A percentile compares a stretch with the other conserved stretches of the same genome.
These are phyloP conservation scores for Antheraea pernyi DNA, from an alignment of 1,140 invertebrate species.

Conservation along the genomic window DNA sequence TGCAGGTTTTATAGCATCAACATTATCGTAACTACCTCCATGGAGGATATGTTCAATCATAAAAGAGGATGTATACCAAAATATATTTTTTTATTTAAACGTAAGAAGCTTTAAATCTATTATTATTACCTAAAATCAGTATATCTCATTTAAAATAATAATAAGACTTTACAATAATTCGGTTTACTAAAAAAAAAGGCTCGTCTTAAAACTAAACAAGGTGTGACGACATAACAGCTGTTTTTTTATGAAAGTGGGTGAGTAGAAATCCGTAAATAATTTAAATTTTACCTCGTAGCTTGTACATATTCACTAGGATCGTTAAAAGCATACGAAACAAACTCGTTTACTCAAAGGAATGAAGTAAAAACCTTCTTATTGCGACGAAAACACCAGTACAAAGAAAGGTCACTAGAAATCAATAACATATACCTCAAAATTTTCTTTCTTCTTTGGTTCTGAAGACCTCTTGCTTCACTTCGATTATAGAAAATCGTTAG, in stretches of 20 bases:
- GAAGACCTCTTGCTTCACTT: slow-evolving; percentile 2
- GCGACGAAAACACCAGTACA: slow-evolving; percentile 41
- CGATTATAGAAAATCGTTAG: not conserved
- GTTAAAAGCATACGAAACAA: not conserved
- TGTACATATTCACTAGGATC: not conserved
- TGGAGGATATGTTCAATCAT: not conserved
- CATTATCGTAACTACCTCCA: too few relatives aligned
- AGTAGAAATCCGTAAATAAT: slow-evolving; percentile 23
- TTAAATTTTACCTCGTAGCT: not conserved
- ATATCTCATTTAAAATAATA: not conserved
- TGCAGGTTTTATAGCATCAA: too few relatives aligned
- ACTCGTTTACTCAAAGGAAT: slow-evolving; percentile 9
- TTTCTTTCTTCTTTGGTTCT: slow-evolving; percentile 9
- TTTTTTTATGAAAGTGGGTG: slow-evolving; percentile 65
- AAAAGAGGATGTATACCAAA: too few relatives aligned
- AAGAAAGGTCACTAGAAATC: slow-evolving; percentile 43
- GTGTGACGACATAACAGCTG: slow-evolving; percentile 72
- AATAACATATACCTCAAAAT: slow-evolving; percentile 32
- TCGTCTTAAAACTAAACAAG: not conserved
- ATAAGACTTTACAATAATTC: not conserved
- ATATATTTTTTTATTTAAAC: too few relatives aligned
- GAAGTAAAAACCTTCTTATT: slow-evolving; percentile 17
- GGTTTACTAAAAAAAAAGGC: not conserved
- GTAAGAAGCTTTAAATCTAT: too few relatives aligned
- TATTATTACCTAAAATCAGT: not conserved